A percentile compares a stretch with the other conserved stretches of the same genome.
Conservation (phyloP, 92 coral and sea anemone genomes). For the Epizoanthus fatuus region DNA sequence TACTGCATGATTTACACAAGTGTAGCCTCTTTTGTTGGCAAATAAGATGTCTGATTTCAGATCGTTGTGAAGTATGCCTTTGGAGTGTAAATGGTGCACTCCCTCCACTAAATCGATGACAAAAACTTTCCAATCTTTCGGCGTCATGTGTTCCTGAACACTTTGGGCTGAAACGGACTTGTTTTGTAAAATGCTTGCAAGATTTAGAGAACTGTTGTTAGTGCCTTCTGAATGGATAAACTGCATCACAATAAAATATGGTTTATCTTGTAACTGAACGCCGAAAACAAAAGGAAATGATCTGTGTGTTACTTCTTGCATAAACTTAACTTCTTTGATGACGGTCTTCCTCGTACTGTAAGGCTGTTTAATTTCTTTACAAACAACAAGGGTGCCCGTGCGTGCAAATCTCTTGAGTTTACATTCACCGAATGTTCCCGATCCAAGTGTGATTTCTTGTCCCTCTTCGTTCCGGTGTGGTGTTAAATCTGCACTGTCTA, state of each 20-base stretch:
- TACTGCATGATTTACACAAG: no score
- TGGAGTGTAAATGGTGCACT: not conserved
- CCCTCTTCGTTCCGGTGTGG: conserved; percentile 4
- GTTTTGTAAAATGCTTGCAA: not conserved
- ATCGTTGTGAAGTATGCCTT: conserved; percentile 1
- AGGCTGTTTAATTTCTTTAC: not conserved
- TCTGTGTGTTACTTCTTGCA: conserved; percentile 15
- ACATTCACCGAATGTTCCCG: not conserved
- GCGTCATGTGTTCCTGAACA: not conserved
- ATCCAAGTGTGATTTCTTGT: conserved; percentile 8
- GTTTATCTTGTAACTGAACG: not conserved
- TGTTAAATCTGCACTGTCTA: not conserved
- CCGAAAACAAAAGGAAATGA: conserved; percentile 14
- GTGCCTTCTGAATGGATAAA: not conserved
- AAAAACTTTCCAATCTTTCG: conserved; percentile 2
- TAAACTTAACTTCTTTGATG: not conserved
- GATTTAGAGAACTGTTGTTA: not conserved
- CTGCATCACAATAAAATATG: not conserved
- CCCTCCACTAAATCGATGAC: conserved; percentile 6
- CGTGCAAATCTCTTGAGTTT: conserved; percentile 7
- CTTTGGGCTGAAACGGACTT: not conserved
- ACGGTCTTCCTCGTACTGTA: not conserved
- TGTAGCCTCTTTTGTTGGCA: no score
- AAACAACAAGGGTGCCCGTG: conserved; percentile 11
- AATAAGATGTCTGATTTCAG: no score